Base-by-base conservation (phyloP, 2,888 invertebrate species). In the Schrankia costaestrigalis region DNA sequence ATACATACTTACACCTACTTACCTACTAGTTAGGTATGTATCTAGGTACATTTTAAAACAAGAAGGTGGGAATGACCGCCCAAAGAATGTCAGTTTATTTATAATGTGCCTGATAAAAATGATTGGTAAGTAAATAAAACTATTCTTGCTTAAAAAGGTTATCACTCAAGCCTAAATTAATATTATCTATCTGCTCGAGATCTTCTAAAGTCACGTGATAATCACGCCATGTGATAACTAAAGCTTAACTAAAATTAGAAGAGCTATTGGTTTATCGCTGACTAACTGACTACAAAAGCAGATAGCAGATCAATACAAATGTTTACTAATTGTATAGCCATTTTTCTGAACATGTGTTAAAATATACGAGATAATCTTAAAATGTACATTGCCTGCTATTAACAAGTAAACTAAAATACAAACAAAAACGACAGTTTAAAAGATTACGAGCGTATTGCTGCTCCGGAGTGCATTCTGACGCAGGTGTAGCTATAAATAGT, bases 191-290 rank as follows among this genome's bases (percentile, higher is more conserved):
- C 41, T 38, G 21, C 47, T 49, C 31, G 19, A 12, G 10, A 30
- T 36, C 25, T 17, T 34, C 30, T 24, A 42, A 29, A 19, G 40
- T 45, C 57, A 57, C 50, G 56, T 35, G 44, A 56, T 11, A 9
- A 50, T 47, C 57, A 50, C 41, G 42, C 50, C 35, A 43, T 32
- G 4, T 11, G 11, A 11, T 9, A 12, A 14, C 19, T 13, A 19
- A 12, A 31, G 18, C 29, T 40, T 17, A 31, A 33, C 31, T 39
- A 39, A 46, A 28, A 43, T n/a, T n/a, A n/a, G n/a, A n/a, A n/a
- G n/a, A n/a, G n/a, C n/a, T n/a, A n/a, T n/a, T n/a, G n/a, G n/a
- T n/a, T n/a, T n/a, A n/a, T n/a, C 37, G 21, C 4, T n/a, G 9
- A n/a, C 21, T n/a, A 21, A 21, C 21, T 21, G 21, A 21, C 5